Percentiles rank a stretch among this genome's conserved stretches.
phyloP scores from a whole-genome alignment of 2,888 invertebrate species.

The Xiphydria camelus region DNA sequence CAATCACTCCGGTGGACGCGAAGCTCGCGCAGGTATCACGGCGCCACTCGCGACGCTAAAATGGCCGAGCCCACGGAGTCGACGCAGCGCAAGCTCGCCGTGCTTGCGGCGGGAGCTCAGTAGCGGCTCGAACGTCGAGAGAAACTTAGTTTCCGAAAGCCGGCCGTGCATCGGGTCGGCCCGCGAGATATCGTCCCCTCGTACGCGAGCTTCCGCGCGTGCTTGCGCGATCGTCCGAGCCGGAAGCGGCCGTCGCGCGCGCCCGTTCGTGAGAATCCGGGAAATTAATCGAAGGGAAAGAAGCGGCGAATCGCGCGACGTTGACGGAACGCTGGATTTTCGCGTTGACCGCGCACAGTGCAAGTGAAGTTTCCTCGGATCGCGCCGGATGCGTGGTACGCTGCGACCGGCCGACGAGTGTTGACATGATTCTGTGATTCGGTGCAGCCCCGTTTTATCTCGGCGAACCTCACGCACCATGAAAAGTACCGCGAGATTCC shows the following conservation, averaged over 20 bases:
- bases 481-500: constrained; percentile 40
- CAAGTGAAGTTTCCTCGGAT: too few relatives aligned
- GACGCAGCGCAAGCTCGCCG: constrained; percentile 54
- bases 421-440: constrained; percentile 28
- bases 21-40: constrained; percentile 37
- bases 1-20: constrained; percentile 44
- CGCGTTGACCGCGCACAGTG: too few relatives aligned
- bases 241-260: constrained; percentile 6
- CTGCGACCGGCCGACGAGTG: constrained; percentile 24
- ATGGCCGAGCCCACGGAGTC: constrained; percentile 44
- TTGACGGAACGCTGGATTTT: too few relatives aligned
- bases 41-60: constrained; percentile 21
- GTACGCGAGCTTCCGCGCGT: too few relatives aligned
- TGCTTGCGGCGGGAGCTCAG: constrained; percentile 56
- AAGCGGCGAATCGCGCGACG: too few relatives aligned
- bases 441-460: not conserved
- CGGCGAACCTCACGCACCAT: constrained; percentile 28
- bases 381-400: constrained; percentile 8
- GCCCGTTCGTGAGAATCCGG: constrained; percentile 1
- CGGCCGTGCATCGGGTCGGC: constrained; percentile 9
- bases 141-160: constrained; percentile 37
- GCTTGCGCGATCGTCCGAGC: constrained; percentile 7
- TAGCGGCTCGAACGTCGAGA: constrained; percentile 53
- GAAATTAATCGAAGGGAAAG: too few relatives aligned
- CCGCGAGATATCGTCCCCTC: not conserved